Evolutionary conservation across 1,140 invertebrate genomes (phyloP).

Genomic region (Drosophila kepulauana): DNA sequence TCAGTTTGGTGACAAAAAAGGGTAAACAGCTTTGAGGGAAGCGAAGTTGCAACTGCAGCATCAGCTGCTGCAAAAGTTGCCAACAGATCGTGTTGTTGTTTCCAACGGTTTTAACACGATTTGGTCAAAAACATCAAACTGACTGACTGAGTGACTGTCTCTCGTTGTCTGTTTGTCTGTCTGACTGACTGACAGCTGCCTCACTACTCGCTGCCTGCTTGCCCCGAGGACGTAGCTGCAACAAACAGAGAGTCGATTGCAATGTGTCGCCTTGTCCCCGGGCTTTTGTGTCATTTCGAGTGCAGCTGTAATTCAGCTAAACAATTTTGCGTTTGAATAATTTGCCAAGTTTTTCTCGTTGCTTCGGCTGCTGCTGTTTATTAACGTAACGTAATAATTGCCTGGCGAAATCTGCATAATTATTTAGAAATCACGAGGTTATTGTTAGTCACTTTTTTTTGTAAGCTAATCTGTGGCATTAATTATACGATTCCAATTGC

Average conservation of each 20-base stretch:
- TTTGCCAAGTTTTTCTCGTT: slow-evolving; percentile 59
- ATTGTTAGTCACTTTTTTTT: slow-evolving; percentile 55
- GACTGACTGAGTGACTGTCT: slow-evolving; percentile 16
- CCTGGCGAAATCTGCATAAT: slow-evolving; percentile 76
- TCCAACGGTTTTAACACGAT: slow-evolving; percentile 78
- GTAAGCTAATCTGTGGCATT: slow-evolving; percentile 45
- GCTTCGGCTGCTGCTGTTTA: slow-evolving; percentile 48
- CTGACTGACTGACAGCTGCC: slow-evolving; percentile 18
- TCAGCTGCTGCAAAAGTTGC: slow-evolving; percentile 46
- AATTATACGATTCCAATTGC: slow-evolving; percentile 7
- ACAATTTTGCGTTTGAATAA: slow-evolving; percentile 80
- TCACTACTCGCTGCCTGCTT: slow-evolving; percentile 13
- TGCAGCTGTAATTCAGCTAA: slow-evolving; percentile 68
- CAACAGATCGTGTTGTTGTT: slow-evolving; percentile 66
- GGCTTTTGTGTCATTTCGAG: slow-evolving; percentile 67
- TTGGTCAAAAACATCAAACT: slow-evolving; percentile 78
- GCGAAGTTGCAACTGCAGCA: slow-evolving; percentile 52
- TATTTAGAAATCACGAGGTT: slow-evolving; percentile 82
- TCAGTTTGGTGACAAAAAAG: slow-evolving; percentile 62
- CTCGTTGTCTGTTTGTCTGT: slow-evolving; percentile 11
- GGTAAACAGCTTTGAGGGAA: slow-evolving; percentile 40
- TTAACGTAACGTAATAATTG: slow-evolving; percentile 77
- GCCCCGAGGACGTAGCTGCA: slow-evolving; percentile 51
- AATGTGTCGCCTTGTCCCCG: slow-evolving; percentile 57
- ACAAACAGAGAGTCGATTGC: slow-evolving; percentile 41